Percentiles rank a stretch among this genome's conserved stretches.
These are phyloP conservation scores for Phasianus colchicus DNA, from an alignment of 2,113 vertebrate genomes.

Conservation along the genomic window DNA sequence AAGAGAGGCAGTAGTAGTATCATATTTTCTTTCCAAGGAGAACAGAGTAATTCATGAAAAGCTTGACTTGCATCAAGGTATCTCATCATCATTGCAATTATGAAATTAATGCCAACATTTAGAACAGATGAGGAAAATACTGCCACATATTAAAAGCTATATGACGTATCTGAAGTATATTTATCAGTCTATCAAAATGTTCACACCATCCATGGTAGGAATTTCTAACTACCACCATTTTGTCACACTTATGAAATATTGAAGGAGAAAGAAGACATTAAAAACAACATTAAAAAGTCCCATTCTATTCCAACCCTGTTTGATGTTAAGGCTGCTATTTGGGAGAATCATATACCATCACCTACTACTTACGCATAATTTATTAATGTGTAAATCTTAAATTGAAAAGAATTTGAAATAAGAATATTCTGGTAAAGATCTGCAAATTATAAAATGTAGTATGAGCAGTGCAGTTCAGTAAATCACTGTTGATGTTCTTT, in stretches of 20 bases:
- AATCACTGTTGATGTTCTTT: neutral
- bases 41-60: neutral
- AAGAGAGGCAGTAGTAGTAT: neutral
- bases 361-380: conserved; percentile 38
- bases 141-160: neutral
- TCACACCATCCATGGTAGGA: neutral
- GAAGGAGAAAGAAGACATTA: neutral
- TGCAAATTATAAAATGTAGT: conserved; percentile 23
- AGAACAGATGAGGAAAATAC: neutral
- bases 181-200: neutral
- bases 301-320: neutral
- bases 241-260: neutral
- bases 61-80: neutral
- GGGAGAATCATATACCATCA: conserved; percentile 3
- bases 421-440: conserved; percentile 12
- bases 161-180: neutral
- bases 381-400: conserved; percentile 64
- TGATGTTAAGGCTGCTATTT: neutral
- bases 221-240: neutral
- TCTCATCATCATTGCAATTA: neutral
- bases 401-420: conserved; percentile 49
- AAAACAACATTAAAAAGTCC: neutral
- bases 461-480: neutral
- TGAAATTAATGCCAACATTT: neutral
- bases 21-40: neutral